These are phyloP conservation scores for Charina bottae DNA, from an alignment of 2,113 vertebrate genomes.

Conservation along the genomic window DNA sequence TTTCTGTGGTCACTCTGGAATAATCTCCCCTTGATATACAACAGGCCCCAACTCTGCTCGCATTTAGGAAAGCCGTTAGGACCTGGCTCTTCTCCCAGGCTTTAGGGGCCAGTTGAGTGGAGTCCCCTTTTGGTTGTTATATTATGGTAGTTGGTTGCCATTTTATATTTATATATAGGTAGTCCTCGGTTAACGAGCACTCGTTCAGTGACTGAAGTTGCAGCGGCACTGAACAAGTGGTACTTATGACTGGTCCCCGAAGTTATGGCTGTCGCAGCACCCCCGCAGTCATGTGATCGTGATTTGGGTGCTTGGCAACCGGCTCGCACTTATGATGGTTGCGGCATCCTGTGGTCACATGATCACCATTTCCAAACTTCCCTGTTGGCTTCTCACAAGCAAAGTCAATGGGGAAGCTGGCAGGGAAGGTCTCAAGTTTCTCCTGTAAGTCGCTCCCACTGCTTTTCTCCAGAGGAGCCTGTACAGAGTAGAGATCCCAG, in stretches of 20 bases:
- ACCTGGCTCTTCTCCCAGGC: background rate
- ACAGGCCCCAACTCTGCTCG: background rate
- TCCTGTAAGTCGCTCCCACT: background rate
- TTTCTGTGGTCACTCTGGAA: background rate
- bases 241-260: background rate
- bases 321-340: background rate
- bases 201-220: background rate
- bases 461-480: background rate
- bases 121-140: background rate
- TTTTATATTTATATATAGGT: background rate
- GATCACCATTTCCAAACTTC: background rate
- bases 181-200: background rate
- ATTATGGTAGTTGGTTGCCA: background rate
- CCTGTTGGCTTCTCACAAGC: background rate
- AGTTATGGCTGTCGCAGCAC: background rate
- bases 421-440: background rate
- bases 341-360: background rate
- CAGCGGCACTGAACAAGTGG: background rate
- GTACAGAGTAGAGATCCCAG: background rate
- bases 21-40: background rate
- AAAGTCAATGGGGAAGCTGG: background rate
- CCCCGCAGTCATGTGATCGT: background rate
- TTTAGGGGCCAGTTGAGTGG: background rate
- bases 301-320: background rate
- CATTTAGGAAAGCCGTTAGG: background rate